phyloP scores from a whole-genome alignment of 1,140 invertebrate species.

The Alviniconcha marisindica region DNA sequence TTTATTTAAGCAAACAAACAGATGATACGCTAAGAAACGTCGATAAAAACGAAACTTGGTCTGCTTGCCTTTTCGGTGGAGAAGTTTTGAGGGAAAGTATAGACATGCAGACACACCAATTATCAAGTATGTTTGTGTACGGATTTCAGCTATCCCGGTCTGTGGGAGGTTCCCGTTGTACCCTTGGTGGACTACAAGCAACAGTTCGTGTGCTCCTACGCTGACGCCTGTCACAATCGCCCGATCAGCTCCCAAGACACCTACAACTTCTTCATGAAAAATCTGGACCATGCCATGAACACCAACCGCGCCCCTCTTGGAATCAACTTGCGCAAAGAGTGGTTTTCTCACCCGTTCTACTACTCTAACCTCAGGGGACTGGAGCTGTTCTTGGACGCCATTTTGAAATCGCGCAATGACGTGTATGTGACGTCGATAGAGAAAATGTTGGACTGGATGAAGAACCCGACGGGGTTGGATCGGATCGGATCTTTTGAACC shows the following conservation, averaged over 20 bases:
- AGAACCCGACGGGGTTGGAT: conserved; percentile 82
- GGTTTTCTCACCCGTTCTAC: conserved; percentile 54
- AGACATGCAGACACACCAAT: too few relatives aligned
- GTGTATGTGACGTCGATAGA: conserved; percentile 96
- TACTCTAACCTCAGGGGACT: conserved; percentile 44
- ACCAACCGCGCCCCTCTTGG: conserved; percentile 64
- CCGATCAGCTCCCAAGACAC: conserved; percentile 55
- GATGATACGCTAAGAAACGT: too few relatives aligned
- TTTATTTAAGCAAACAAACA: too few relatives aligned
- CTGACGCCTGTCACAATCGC: conserved; percentile 57
- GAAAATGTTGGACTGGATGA: conserved; percentile 96
- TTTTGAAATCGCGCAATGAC: conserved; percentile 79
- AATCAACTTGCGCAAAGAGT: conserved; percentile 63
- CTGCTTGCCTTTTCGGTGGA: too few relatives aligned
- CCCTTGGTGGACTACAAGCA: conserved; percentile 54
- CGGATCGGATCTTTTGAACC: conserved; percentile 24
- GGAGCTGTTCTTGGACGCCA: conserved; percentile 51
- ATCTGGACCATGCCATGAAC: conserved; percentile 58
- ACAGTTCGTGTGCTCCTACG: conserved; percentile 58
- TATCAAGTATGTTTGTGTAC: neutral
- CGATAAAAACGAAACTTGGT: too few relatives aligned
- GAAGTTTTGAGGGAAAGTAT: too few relatives aligned
- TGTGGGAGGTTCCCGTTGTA: conserved; percentile 63
- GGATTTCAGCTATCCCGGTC: conserved; percentile 37
- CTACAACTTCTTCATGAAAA: conserved; percentile 59